Percentiles rank a stretch among this genome's conserved stretches.
These are phyloP conservation scores for Pungitius pungitius DNA, from an alignment of 2,113 vertebrate species.

Conservation along the genomic window DNA sequence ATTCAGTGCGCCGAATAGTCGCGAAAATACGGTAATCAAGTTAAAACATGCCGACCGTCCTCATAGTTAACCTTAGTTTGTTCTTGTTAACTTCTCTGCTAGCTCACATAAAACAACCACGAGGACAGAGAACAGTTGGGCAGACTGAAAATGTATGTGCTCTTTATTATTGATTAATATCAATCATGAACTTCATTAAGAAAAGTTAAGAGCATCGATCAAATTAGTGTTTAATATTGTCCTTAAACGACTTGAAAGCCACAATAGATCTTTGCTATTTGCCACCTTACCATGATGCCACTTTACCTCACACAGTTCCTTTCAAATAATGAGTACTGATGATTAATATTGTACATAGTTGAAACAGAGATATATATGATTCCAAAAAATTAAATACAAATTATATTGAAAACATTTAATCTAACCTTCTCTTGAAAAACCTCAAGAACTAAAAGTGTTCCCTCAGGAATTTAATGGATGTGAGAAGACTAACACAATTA, in stretches of 20 bases:
- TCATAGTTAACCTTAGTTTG: background rate
- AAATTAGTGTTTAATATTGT: too few relatives aligned
- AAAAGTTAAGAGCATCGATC: too few relatives aligned
- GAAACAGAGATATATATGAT: background rate
- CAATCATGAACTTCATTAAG: background rate
- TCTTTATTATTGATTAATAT: background rate
- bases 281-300: too few relatives aligned
- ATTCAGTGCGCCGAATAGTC: too few relatives aligned
- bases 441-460: background rate
- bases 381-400: background rate
- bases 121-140: background rate
- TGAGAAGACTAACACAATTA: background rate
- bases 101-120: too few relatives aligned
- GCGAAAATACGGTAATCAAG: too few relatives aligned
- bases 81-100: too few relatives aligned
- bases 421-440: background rate
- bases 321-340: background rate
- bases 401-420: background rate
- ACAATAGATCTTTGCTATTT: background rate
- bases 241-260: background rate
- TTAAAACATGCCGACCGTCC: background rate
- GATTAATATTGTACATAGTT: background rate
- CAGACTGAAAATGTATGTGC: background rate
- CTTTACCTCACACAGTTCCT: too few relatives aligned
- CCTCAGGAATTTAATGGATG: background rate